Evolutionary conservation across 2,888 invertebrate genomes (phyloP).

Genomic region (Scelioninae gen. 1): DNA sequence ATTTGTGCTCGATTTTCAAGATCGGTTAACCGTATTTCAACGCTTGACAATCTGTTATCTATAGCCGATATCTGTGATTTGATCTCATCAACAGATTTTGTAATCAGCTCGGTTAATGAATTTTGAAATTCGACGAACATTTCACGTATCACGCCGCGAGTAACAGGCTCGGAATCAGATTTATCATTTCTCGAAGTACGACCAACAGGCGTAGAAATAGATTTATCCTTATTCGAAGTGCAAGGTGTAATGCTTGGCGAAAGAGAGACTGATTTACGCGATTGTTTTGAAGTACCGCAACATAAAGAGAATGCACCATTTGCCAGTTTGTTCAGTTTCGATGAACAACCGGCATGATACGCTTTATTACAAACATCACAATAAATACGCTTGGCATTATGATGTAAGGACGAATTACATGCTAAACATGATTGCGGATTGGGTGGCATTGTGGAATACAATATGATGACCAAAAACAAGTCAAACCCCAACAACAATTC

Average conservation of each 20-base stretch:
- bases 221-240: too few relatives aligned
- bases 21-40: background rate
- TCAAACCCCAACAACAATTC: too few relatives aligned
- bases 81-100: too few relatives aligned
- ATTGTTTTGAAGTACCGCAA: background rate
- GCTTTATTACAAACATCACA: background rate
- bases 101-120: too few relatives aligned
- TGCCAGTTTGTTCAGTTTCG: background rate
- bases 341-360: background rate
- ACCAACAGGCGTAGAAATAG: background rate
- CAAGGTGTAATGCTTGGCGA: background rate
- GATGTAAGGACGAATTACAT: background rate
- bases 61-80: too few relatives aligned
- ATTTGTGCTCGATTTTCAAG: background rate
- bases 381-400: background rate
- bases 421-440: too few relatives aligned
- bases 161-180: too few relatives aligned
- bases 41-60: too few relatives aligned
- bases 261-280: background rate
- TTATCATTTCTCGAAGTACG: background rate
- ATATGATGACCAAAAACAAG: too few relatives aligned
- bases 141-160: background rate
- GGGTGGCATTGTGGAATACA: too few relatives aligned
- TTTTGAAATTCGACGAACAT: background rate
- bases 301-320: slow-evolving; percentile 5